These are phyloP conservation scores for Turdus rufiventris DNA, from an alignment of 2,113 vertebrate species.

Conservation along the genomic window DNA sequence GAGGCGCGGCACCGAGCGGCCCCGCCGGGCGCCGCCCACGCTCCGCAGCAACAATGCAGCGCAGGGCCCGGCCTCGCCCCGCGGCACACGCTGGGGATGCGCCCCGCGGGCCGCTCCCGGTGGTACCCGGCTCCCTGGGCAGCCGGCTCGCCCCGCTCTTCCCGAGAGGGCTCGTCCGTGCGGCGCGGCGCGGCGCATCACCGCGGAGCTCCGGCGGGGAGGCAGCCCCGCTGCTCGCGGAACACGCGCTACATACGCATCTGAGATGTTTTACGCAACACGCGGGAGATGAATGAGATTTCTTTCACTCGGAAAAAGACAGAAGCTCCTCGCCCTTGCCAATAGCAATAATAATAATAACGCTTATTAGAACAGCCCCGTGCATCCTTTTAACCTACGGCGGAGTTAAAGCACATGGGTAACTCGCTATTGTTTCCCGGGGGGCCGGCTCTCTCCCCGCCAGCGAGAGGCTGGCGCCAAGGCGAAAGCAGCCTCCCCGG, in stretches of 20 bases:
- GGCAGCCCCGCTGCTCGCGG: neutral
- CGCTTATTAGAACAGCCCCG: neutral
- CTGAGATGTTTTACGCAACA: neutral
- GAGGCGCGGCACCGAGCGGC: neutral
- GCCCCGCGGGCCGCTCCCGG: neutral
- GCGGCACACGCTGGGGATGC: neutral
- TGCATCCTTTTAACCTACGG: neutral
- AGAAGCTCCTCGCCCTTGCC: neutral
- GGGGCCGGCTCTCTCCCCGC: neutral
- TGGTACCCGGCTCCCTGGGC: neutral
- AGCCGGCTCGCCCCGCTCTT: neutral
- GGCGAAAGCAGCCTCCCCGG: neutral
- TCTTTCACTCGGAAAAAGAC: neutral
- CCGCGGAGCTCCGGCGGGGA: neutral
- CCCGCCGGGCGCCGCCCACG: neutral
- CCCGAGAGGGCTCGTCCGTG: neutral
- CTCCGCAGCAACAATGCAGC: conserved; percentile 1
- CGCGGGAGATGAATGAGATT: neutral
- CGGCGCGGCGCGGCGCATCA: neutral
- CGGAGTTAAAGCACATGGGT: neutral
- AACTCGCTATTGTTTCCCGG: neutral
- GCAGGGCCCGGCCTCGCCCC: neutral
- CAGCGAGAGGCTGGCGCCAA: neutral
- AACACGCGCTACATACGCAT: neutral
- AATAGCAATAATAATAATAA: neutral